Conservation (phyloP, 1,140 invertebrate genomes). For the Asbolus verrucosus region DNA sequence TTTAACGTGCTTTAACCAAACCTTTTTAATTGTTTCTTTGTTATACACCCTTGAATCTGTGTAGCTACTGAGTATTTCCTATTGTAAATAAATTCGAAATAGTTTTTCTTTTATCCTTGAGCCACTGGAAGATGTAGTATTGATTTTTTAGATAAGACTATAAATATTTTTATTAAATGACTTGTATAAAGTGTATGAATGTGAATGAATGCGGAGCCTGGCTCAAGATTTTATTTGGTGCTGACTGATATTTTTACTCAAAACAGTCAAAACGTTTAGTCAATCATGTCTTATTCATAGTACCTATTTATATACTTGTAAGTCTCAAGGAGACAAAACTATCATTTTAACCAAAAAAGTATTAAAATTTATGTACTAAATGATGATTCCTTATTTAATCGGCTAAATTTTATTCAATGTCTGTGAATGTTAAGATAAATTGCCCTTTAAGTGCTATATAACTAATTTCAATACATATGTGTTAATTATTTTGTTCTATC, state of each 20-base stretch:
- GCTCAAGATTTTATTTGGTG: conserved; percentile 61
- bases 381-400: conserved; percentile 10
- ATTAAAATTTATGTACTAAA: conserved; percentile 40
- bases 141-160: conserved; percentile 61
- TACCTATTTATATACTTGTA: conserved; percentile 50
- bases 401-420: conserved; percentile 43
- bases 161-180: conserved; percentile 59
- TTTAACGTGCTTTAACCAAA: conserved; percentile 52
- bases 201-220: conserved; percentile 57
- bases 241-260: conserved; percentile 62
- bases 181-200: conserved; percentile 64
- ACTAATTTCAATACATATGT: conserved; percentile 42
- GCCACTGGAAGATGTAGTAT: conserved; percentile 64
- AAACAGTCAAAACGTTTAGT: conserved; percentile 62
- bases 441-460: conserved; percentile 35
- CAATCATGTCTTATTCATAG: conserved; percentile 59
- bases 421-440: conserved; percentile 45
- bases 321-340: conserved; percentile 55
- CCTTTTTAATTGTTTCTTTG: conserved; percentile 34
- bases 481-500: conserved; percentile 49
- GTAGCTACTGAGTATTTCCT: conserved; percentile 46
- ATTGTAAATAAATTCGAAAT: conserved; percentile 57
- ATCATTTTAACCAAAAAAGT: conserved; percentile 50
- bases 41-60: conserved; percentile 56
- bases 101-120: conserved; percentile 51